These are phyloP conservation scores for Sapayoa aenigma DNA, from an alignment of 2,113 vertebrate species.

Conservation along the genomic window DNA sequence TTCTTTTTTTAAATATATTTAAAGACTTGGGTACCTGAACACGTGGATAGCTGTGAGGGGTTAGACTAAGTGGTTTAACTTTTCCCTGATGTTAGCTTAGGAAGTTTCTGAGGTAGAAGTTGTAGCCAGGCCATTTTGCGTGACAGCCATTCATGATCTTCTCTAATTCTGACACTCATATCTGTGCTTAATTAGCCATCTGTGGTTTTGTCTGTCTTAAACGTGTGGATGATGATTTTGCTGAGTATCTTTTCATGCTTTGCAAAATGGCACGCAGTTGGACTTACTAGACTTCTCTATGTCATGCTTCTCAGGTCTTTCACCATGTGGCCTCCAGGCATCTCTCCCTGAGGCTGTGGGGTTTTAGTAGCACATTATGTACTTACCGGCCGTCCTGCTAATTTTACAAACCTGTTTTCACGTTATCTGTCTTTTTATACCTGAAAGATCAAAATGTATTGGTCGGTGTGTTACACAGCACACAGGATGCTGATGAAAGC, in stretches of 20 bases:
- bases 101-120: neutral
- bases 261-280: neutral
- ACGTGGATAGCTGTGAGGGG: neutral
- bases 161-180: neutral
- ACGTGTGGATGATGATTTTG: neutral
- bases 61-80: neutral
- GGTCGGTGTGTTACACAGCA: fast-evolving
- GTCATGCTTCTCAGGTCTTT: neutral
- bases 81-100: neutral
- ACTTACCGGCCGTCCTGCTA: neutral
- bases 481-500: neutral
- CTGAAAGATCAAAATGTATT: neutral
- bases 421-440: neutral
- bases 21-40: neutral
- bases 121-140: neutral
- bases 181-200: neutral
- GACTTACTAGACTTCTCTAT: neutral
- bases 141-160: neutral
- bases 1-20: neutral
- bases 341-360: neutral
- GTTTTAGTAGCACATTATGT: neutral
- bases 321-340: neutral
- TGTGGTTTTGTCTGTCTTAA: neutral
- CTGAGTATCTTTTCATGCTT: neutral
- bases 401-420: neutral